Conservation (phyloP, 2,113 vertebrate genomes). For the Cochlearius cochlearius region DNA sequence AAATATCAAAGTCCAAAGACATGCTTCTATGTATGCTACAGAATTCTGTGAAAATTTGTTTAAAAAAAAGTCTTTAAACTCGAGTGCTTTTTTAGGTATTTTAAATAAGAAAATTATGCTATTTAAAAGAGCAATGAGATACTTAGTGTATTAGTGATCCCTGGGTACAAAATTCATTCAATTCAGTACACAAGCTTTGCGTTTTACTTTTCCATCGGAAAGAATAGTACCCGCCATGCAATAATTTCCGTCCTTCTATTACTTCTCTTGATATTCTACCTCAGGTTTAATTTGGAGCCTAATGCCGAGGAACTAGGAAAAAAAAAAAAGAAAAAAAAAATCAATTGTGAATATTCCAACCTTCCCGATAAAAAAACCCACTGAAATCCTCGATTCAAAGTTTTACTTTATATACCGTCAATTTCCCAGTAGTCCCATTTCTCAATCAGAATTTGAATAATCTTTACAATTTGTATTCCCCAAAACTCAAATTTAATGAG, state of each 20-base stretch:
- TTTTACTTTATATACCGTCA: slow-evolving; percentile 63
- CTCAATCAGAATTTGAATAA: slow-evolving; percentile 80
- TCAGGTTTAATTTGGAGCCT: slow-evolving; percentile 21
- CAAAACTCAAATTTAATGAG: slow-evolving; percentile 80
- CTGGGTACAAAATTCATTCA: neutral
- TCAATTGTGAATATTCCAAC: neutral
- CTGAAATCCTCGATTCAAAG: slow-evolving; percentile 58
- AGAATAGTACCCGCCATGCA: neutral
- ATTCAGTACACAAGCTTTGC: neutral
- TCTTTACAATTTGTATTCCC: slow-evolving; percentile 76
- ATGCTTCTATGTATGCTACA: neutral
- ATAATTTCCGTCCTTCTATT: slow-evolving; percentile 10
- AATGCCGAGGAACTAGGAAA: neutral
- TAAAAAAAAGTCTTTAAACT: neutral
- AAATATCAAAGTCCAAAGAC: neutral
- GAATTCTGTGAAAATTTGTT: neutral
- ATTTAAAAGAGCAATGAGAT: neutral
- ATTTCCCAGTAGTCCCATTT: slow-evolving; percentile 74
- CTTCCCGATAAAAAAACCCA: neutral
- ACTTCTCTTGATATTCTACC: neutral
- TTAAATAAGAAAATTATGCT: neutral
- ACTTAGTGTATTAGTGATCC: neutral
- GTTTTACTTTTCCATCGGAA: neutral
- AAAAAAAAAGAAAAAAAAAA: no score
- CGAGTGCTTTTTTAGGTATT: neutral